phyloP scores from a whole-genome alignment of 2,797 vertebrate species.

The Anguilla obscura region DNA sequence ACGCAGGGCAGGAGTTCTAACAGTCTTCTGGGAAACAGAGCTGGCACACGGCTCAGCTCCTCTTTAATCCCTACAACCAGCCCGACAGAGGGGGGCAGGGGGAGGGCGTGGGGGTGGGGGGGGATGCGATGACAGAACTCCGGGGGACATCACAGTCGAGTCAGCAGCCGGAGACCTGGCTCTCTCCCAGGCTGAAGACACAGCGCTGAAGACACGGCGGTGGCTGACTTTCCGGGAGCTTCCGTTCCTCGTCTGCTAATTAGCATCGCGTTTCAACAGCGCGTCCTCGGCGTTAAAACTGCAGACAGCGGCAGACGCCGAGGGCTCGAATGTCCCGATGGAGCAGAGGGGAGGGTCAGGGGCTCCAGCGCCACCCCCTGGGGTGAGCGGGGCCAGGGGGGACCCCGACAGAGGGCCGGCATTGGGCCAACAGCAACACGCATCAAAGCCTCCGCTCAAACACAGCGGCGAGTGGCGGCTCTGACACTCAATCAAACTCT shows the following conservation, averaged over 20 bases:
- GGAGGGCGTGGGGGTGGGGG: too few species aligned
- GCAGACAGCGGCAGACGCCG: background rate
- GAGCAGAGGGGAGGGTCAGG: background rate
- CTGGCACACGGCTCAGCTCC: background rate
- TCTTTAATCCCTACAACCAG: background rate
- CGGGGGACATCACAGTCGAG: background rate
- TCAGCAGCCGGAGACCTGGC: background rate
- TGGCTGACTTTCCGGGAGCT: slow-evolving; percentile 5
- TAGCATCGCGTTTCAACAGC: background rate
- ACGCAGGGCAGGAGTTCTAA: background rate
- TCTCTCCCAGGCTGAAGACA: background rate
- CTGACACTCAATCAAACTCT: background rate
- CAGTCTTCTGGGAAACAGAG: background rate
- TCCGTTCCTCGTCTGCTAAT: slow-evolving; percentile 1
- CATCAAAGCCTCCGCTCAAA: background rate
- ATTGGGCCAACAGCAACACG: background rate
- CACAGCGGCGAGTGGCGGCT: background rate
- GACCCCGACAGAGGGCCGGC: background rate
- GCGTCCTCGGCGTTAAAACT: background rate
- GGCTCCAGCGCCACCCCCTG: background rate
- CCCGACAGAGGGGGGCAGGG: background rate
- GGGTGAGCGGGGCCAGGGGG: too few species aligned
- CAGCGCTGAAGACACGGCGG: background rate
- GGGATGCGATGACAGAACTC: background rate
- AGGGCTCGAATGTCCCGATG: background rate